These are phyloP conservation scores for Semotilus atromaculatus DNA, from an alignment of 2,797 vertebrate species.

Conservation along the genomic window DNA sequence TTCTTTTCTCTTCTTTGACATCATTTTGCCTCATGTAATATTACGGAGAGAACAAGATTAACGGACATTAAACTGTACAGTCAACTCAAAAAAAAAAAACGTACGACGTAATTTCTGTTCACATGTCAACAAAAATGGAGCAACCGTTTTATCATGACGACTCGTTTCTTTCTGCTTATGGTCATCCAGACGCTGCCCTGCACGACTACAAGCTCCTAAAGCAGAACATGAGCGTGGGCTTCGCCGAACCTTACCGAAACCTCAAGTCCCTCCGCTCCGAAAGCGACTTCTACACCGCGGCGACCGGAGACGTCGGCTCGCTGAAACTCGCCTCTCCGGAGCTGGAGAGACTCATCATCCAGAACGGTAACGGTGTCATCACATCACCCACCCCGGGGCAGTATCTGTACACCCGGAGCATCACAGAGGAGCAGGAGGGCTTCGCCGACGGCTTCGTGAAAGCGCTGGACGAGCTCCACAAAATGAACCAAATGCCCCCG, in stretches of 20 bases:
- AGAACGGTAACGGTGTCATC: conserved; percentile 91
- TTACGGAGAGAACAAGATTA: conserved; percentile 71
- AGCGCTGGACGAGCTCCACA: conserved; percentile 93
- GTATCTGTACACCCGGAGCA: conserved; percentile 84
- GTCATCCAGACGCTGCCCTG: conserved; percentile 81
- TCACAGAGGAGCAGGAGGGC: conserved; percentile 91
- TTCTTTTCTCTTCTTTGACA: conserved; percentile 72
- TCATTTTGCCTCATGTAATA: conserved; percentile 69
- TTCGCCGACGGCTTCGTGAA: conserved; percentile 92
- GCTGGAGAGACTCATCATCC: conserved; percentile 90
- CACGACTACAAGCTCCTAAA: conserved; percentile 91
- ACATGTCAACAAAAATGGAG: conserved; percentile 95
- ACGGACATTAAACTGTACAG: conserved; percentile 50
- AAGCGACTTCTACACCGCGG: conserved; percentile 78
- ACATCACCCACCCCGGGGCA: conserved; percentile 84
- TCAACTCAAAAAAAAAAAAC: conserved; percentile 50
- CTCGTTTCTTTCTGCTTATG: conserved; percentile 91
- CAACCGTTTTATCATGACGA: conserved; percentile 95
- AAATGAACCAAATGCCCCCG: conserved; percentile 93
- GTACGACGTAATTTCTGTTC: conserved; percentile 37
- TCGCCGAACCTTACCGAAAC: conserved; percentile 86
- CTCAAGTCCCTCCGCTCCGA: conserved; percentile 83
- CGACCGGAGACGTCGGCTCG: conserved; percentile 75
- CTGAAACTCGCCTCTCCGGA: conserved; percentile 91
- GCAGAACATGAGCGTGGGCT: conserved; percentile 86